Evolutionary conservation across 2,113 vertebrate genomes (phyloP).

Genomic region (Paedocypris sp.): DNA sequence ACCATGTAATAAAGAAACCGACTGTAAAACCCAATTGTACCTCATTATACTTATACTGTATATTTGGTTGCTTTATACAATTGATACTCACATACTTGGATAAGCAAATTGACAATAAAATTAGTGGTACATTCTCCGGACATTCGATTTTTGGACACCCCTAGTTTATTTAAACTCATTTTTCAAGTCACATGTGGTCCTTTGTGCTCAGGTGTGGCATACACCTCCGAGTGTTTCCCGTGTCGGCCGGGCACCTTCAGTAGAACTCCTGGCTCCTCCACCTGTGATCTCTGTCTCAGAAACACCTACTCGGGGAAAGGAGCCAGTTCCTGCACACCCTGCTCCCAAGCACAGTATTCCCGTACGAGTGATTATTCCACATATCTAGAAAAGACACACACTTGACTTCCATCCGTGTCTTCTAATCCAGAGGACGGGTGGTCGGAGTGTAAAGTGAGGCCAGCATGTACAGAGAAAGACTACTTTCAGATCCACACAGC

Average conservation of each 20-base stretch:
- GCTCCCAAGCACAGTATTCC: constrained; percentile 74
- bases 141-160: no score
- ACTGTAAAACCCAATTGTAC: no score
- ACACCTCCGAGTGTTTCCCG: constrained; percentile 88
- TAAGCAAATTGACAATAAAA: no score
- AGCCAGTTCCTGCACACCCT: constrained; percentile 78
- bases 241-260: constrained; percentile 91
- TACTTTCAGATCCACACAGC: constrained; percentile 90
- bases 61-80: no score
- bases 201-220: constrained; percentile 77
- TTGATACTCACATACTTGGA: no score
- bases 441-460: constrained; percentile 63
- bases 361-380: constrained; percentile 50
- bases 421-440: constrained; percentile 83
- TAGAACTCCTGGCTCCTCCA: constrained; percentile 72
- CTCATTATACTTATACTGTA: no score
- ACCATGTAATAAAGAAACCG: no score
- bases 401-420: background rate
- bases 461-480: constrained; percentile 80
- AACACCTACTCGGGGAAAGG: constrained; percentile 82
- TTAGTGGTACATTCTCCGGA: no score
- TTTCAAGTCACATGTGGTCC: background rate
- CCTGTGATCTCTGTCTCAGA: constrained; percentile 76
- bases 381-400: background rate
- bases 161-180: no score